phyloP scores from a whole-genome alignment of 92 coral and sea anemone genomes.

The Porites rus region DNA sequence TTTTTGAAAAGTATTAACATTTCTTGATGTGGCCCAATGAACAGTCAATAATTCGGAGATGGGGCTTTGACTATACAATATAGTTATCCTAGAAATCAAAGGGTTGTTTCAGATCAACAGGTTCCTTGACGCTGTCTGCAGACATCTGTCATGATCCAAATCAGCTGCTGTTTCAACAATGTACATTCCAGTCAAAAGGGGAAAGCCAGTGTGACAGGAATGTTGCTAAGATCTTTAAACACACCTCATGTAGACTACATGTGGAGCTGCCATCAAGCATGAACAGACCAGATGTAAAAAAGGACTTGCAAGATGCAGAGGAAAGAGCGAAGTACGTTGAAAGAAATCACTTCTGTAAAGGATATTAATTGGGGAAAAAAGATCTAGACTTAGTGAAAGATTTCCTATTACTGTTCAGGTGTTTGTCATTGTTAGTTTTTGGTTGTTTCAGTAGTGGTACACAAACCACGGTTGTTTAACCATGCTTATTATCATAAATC shows the following conservation, averaged over 20 bases:
- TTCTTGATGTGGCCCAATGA: too few relatives aligned
- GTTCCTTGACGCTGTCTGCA: slow-evolving; percentile 33
- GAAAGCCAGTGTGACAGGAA: slow-evolving; percentile 68
- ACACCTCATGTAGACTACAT: slow-evolving; percentile 81
- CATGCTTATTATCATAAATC: too few relatives aligned
- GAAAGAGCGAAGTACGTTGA: slow-evolving; percentile 81
- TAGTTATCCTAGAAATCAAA: not conserved
- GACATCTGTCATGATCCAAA: slow-evolving; percentile 95
- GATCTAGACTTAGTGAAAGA: too few relatives aligned
- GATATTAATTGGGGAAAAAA: too few relatives aligned
- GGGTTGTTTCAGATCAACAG: not conserved
- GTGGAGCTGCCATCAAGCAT: slow-evolving; percentile 68
- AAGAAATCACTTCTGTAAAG: too few relatives aligned
- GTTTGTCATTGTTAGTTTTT: too few relatives aligned
- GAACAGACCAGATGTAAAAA: slow-evolving; percentile 70
- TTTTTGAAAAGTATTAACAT: too few relatives aligned
- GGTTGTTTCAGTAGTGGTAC: too few relatives aligned
- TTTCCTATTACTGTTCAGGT: too few relatives aligned
- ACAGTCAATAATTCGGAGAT: too few relatives aligned
- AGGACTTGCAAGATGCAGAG: slow-evolving; percentile 80
- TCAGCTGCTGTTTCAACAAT: slow-evolving; percentile 86
- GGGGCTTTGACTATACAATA: too few relatives aligned
- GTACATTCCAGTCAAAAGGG: slow-evolving; percentile 77
- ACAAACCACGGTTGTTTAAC: too few relatives aligned
- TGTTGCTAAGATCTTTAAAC: slow-evolving; percentile 76